Percentiles rank a stretch among this genome's conserved stretches.
These are phyloP conservation scores for Syngnathus acus DNA, from an alignment of 2,797 vertebrate genomes.

Conservation along the genomic window DNA sequence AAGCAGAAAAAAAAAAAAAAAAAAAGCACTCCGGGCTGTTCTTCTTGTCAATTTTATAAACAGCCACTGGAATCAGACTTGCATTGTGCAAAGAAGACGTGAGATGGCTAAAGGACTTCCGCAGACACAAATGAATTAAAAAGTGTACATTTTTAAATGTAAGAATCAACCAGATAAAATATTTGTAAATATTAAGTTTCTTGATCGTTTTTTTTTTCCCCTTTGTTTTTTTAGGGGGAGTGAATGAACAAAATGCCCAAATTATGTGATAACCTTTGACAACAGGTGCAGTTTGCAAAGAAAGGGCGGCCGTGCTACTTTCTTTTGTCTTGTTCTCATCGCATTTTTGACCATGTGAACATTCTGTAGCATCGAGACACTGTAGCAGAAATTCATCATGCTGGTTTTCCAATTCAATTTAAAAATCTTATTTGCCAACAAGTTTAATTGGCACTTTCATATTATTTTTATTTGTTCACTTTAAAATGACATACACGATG, in stretches of 20 bases:
- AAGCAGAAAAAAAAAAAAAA: slow-evolving; percentile 21
- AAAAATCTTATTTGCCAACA: not conserved
- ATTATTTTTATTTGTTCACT: slow-evolving; percentile 5
- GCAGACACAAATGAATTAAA: slow-evolving; percentile 47
- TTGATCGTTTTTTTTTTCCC: slow-evolving; percentile 52
- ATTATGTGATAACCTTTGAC: slow-evolving; percentile 64
- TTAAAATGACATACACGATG: not conserved
- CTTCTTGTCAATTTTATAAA: slow-evolving; percentile 65
- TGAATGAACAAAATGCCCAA: slow-evolving; percentile 69
- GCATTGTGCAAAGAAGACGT: slow-evolving; percentile 26
- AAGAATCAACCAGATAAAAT: slow-evolving; percentile 69
- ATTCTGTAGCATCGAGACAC: slow-evolving; percentile 42
- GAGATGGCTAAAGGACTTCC: slow-evolving; percentile 16
- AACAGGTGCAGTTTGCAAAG: slow-evolving; percentile 49
- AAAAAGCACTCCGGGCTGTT: slow-evolving; percentile 39
- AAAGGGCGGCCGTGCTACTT: slow-evolving; percentile 6
- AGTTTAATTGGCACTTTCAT: not conserved
- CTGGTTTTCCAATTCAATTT: not conserved
- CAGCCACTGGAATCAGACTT: slow-evolving; percentile 58
- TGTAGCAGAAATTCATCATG: slow-evolving; percentile 35
- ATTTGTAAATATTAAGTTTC: slow-evolving; percentile 78
- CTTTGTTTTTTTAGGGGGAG: slow-evolving; percentile 48
- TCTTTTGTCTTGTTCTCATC: not conserved
- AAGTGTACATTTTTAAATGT: slow-evolving; percentile 79
- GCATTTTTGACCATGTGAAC: slow-evolving; percentile 6